Base-by-base conservation (phyloP, 2,113 vertebrate species). In the Mustela lutreola region DNA sequence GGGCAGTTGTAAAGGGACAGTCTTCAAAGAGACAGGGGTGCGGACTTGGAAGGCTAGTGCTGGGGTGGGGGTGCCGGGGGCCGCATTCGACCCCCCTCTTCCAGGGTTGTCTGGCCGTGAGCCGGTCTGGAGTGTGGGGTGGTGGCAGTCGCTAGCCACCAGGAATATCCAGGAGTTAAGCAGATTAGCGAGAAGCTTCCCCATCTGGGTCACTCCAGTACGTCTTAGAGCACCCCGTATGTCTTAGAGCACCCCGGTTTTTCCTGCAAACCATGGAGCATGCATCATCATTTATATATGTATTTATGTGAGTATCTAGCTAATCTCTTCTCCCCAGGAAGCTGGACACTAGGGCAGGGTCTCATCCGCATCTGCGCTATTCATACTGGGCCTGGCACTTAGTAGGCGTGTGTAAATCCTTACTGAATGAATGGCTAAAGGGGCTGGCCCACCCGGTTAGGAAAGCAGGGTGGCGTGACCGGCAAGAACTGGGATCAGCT, bases 1-100 rank as follows among this genome's bases (percentile, higher is more conserved):
- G 99, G 98, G 98, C 98, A 98, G 98, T 98, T 98, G 98, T 98
- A 98, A 98, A 98, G 98, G 98, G 97, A 94, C 89, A 95, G 97
- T 96, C 92, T 98, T 97, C 93, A 73, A 50, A 97, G 96, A 89
- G 98, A 92, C 5, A 3, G 82, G 4, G 42, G 67, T 6, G 48
- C 0, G 0, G 70, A 28, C 56, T 80, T 1, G 0, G 42, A 63
- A 83, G 36, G 82, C 48, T 31, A 1, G 19, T 4, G 0, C 45
- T 15, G 63, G 60, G 12, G 1, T 2, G 11, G 1, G 60, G 50
- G 4, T 2, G 2, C 48, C 2, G 26, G 16, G n/a, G 12, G 19
- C 71, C 9, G 14, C 50, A 12, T 16, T 62, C 1, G 0, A 24
- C 28, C 22, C 12, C 36, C 36, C 48, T 78, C 83, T 53, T 22